Evolutionary conservation across 2,797 vertebrate genomes (phyloP), one percentile per base, ranked within the genome.

Genomic region (Paedocypris micromegethes): DNA sequence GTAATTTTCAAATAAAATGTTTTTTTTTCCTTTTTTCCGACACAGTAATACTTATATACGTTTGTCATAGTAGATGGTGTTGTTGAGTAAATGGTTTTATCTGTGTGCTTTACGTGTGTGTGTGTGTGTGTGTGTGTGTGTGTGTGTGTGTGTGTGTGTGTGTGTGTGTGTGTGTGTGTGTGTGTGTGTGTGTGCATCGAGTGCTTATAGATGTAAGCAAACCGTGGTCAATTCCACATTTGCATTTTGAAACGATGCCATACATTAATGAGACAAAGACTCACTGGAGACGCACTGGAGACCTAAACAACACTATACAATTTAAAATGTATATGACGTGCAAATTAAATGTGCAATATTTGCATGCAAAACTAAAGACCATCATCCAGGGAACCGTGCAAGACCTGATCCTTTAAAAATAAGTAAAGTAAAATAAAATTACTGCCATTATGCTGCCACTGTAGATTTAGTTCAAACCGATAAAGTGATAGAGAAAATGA

Each of bases 61-160:
- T 86, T 59, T 39, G 50, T 72, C 81, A 83, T 83, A 84, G 79
- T 82, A 75, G 75, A 66, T 72, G 81, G 57, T 56, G 54, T 5
- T 76, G 42, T 47, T 52, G 39, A 72, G 40, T 68, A 4, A 59
- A 44, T 68, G 47, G 51, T 66, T 58, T 43, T 77, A 46, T 76
- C 9, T 70, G 47, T 75, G 57, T 57, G 39, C 2, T 56, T 59
- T 77, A 49, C 77, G 41, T 59, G 53, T 38, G 54, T 68, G 73
- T 70, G 58, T 75, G 63, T 9, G 23, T 64, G 2, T 37, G n/a
- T 44, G 42, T 57, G 38, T 66, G 55, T 75, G 53, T 77, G 45
- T 56, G 58, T 37, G 1, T 59, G 23, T 44, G 52, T 53, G 39
- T 42, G 4, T 53, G 44, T 6, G 67, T 1, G 3, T 9, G 8